phyloP scores from a whole-genome alignment of 2,888 invertebrate species.

The Callosobruchus maculatus region DNA sequence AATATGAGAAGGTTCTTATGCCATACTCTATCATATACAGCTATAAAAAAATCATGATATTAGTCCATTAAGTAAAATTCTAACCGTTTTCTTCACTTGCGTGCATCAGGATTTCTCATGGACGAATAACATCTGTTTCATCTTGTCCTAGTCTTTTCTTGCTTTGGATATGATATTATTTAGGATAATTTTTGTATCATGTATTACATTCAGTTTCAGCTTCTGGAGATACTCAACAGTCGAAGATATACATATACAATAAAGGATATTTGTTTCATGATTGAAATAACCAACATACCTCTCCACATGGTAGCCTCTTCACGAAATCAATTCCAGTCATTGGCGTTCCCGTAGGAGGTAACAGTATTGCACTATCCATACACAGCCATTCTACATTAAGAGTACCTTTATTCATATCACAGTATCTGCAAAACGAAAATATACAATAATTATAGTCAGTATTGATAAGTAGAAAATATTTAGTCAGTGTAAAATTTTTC shows the following conservation, averaged over 20 bases:
- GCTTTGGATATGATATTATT: too few relatives aligned
- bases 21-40: too few relatives aligned
- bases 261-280: not conserved
- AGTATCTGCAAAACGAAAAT: conserved; percentile 56
- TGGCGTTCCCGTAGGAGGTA: conserved; percentile 94
- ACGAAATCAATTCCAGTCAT: conserved; percentile 94
- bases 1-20: too few relatives aligned
- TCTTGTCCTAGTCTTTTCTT: too few relatives aligned
- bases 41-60: too few relatives aligned
- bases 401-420: conserved; percentile 83
- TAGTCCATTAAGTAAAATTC: too few relatives aligned
- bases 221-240: too few relatives aligned
- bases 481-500: not conserved
- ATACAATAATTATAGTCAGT: not conserved
- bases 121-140: too few relatives aligned
- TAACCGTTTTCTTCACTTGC: too few relatives aligned
- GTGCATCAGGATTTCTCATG: too few relatives aligned
- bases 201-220: too few relatives aligned
- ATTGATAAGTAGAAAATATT: not conserved
- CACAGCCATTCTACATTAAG: conserved; percentile 92
- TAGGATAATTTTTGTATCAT: too few relatives aligned
- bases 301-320: conserved; percentile 92
- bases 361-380: conserved; percentile 91
- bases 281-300: conserved; percentile 55
- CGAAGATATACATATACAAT: not conserved